These are phyloP conservation scores for Drosophila fulvimacula DNA, from an alignment of 2,888 invertebrate species.

Conservation along the genomic window DNA sequence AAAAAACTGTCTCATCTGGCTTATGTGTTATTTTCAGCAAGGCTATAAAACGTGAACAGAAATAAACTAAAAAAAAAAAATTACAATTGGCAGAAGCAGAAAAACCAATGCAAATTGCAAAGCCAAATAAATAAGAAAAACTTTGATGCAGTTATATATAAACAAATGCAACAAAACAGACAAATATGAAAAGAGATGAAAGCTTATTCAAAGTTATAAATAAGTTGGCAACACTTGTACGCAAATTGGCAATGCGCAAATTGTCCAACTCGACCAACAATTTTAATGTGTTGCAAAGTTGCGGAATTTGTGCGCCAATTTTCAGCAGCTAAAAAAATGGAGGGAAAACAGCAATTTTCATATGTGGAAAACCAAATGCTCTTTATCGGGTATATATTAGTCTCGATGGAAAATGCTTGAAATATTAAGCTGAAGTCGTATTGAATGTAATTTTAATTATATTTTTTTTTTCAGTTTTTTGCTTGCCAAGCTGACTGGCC, in stretches of 20 bases:
- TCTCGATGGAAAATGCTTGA: neutral
- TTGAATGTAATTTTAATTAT: neutral
- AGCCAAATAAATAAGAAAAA: constrained; percentile 1
- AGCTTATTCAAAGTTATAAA: constrained; percentile 17
- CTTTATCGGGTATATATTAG: constrained; percentile 7
- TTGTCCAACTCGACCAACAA: constrained; percentile 31
- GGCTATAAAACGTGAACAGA: constrained; percentile 33
- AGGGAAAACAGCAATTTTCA: constrained; percentile 8
- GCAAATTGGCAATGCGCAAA: constrained; percentile 37
- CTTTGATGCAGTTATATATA: constrained; percentile 19
- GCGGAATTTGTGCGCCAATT: constrained; percentile 49
- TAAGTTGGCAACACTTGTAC: constrained; percentile 17
- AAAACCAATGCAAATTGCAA: constrained; percentile 43
- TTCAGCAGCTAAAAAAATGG: constrained; percentile 21
- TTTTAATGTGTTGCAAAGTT: constrained; percentile 44
- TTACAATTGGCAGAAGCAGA: neutral
- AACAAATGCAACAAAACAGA: constrained; percentile 1
- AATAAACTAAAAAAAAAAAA: neutral
- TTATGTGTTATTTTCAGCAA: constrained; percentile 59
- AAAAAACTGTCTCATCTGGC: constrained; percentile 62
- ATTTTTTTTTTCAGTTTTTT: neutral
- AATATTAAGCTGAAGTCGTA: neutral
- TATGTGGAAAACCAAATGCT: constrained; percentile 17
- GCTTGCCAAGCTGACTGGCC: neutral
- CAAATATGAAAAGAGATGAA: constrained; percentile 9